A percentile compares a stretch with the other conserved stretches of the same genome.
Conservation (phyloP, 2,888 invertebrate species). For the Scelioninae gen. 1 region DNA sequence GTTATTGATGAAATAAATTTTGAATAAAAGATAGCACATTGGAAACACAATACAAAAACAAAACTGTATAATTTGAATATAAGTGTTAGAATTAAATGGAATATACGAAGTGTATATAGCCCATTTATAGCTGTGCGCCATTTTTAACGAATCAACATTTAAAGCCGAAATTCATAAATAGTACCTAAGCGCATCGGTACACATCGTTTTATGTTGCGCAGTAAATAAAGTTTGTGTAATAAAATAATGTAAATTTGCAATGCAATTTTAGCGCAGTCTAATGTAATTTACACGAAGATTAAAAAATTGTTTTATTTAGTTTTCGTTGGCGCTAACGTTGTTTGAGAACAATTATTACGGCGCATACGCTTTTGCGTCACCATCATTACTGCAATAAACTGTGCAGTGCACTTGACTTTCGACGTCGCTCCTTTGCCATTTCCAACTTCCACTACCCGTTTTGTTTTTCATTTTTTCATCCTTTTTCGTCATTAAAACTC, state of each 20-base stretch:
- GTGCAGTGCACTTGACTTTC: slow-evolving; percentile 61
- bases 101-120: slow-evolving; percentile 4
- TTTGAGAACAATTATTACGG: slow-evolving; percentile 66
- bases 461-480: slow-evolving; percentile 31
- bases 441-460: slow-evolving; percentile 45
- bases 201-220: slow-evolving; percentile 49
- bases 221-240: slow-evolving; percentile 55
- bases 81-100: not conserved
- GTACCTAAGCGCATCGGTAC: slow-evolving; percentile 20
- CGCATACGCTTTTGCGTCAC: slow-evolving; percentile 57
- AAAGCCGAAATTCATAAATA: slow-evolving; percentile 37
- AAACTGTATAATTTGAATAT: not conserved
- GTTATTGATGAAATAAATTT: no score
- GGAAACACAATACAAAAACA: no score
- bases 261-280: slow-evolving; percentile 31
- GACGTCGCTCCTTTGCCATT: slow-evolving; percentile 57
- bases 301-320: slow-evolving; percentile 59
- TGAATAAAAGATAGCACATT: no score
- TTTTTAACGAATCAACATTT: slow-evolving; percentile 34
- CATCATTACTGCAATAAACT: slow-evolving; percentile 68
- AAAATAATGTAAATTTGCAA: slow-evolving; percentile 59
- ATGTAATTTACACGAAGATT: slow-evolving; percentile 49
- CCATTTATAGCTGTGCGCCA: slow-evolving; percentile 28
- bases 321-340: slow-evolving; percentile 53
- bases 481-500: slow-evolving; percentile 65